Evolutionary conservation across 2,113 vertebrate species (phyloP).

Genomic region (Lepus europaeus): DNA sequence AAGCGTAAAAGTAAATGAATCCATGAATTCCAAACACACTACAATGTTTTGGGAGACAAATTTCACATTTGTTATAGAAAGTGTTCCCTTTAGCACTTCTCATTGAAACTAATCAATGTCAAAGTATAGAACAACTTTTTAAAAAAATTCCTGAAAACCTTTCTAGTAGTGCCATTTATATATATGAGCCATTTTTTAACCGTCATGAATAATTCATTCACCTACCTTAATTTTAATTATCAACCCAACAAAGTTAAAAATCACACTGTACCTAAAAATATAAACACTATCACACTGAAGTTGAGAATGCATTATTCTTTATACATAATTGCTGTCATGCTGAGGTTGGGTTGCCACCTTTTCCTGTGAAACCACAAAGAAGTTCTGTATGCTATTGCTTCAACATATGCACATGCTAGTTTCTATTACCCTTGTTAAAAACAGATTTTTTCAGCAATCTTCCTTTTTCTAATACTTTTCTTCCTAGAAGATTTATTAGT

Average conservation of each 20-base stretch:
- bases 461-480: slow-evolving; percentile 54
- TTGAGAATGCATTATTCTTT: slow-evolving; percentile 85
- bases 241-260: slow-evolving; percentile 85
- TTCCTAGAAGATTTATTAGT: slow-evolving; percentile 41
- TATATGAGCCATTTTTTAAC: slow-evolving; percentile 79
- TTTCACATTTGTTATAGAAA: slow-evolving; percentile 40
- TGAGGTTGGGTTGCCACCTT: slow-evolving; percentile 84
- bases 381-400: slow-evolving; percentile 67
- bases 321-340: slow-evolving; percentile 85
- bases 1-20: not conserved
- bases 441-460: slow-evolving; percentile 59
- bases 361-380: slow-evolving; percentile 80
- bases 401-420: not conserved
- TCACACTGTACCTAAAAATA: slow-evolving; percentile 86
- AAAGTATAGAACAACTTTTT: not conserved
- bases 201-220: slow-evolving; percentile 86
- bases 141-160: slow-evolving; percentile 31
- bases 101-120: not conserved
- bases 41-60: slow-evolving; percentile 29
- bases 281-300: slow-evolving; percentile 83
- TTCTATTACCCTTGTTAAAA: slow-evolving; percentile 73
- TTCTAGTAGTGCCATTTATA: slow-evolving; percentile 16
- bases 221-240: slow-evolving; percentile 88
- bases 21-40: not conserved
- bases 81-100: not conserved